Percentiles rank a stretch among this genome's conserved stretches.
Evolutionary conservation across 2,888 invertebrate species (phyloP).

Genomic region (Metallyticus violacea): DNA sequence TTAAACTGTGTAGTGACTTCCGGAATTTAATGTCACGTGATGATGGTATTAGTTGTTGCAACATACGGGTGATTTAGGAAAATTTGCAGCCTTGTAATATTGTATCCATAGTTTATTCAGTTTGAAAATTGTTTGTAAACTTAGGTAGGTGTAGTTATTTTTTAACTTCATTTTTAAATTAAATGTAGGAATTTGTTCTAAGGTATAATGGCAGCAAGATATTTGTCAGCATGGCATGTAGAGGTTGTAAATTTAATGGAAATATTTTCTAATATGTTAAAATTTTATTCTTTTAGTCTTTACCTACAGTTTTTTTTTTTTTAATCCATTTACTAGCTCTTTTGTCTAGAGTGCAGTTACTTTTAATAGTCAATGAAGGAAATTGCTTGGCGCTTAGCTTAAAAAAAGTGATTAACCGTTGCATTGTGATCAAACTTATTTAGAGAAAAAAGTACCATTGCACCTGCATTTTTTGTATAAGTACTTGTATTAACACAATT

Average conservation of each 20-base stretch:
- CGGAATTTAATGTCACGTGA: background rate
- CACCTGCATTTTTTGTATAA: conserved; percentile 24
- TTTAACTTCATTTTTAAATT: background rate
- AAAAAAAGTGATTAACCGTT: background rate
- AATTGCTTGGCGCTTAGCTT: background rate
- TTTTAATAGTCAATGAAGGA: background rate
- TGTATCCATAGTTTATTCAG: background rate
- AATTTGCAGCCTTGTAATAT: background rate
- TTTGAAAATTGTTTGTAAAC: background rate
- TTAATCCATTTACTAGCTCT: background rate
- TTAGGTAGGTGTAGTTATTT: background rate
- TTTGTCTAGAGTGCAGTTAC: background rate
- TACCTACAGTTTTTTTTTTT: background rate
- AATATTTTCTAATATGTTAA: background rate
- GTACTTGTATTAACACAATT: background rate
- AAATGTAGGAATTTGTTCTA: background rate
- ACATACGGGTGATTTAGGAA: conserved; percentile 7
- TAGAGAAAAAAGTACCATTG: conserved; percentile 17
- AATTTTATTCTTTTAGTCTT: background rate
- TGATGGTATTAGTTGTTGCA: background rate
- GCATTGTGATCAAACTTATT: background rate
- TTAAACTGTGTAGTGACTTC: background rate
- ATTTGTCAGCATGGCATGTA: background rate
- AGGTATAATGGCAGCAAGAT: background rate
- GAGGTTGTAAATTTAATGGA: background rate